Evolutionary conservation across 2,113 vertebrate genomes (phyloP), one percentile per base, ranked within the genome.

Genomic region (Manacus vitellinus): DNA sequence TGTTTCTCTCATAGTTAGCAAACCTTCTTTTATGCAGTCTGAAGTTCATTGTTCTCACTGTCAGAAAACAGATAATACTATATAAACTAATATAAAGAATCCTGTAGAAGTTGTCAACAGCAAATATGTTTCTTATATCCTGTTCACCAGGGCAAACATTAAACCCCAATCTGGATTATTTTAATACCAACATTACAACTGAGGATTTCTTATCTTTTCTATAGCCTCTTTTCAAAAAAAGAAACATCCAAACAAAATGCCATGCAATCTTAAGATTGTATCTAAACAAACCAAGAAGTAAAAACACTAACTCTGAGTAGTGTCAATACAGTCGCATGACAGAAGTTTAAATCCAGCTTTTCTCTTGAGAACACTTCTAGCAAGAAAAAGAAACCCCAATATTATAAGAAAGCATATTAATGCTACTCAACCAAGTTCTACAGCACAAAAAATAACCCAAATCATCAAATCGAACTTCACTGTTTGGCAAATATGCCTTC

Each of bases 291-390:
- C 25, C 39, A 78, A 71, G 21, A 37, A 65, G 6, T 52, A 79
- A 73, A 56, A 75, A 2, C 44, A 82, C 58, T 58, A 49, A 68
- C 49, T 73, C 54, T n/a, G 49, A 59, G 24, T 28, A 58, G 17
- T 27, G 24, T 58, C 31, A 66, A 8, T 30, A 46, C 18, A 73
- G n/a, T 43, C 24, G 51, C 28, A 46, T 17, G 18, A 41, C 41
- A 86, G 54, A 92, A 85, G 54, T 58, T 88, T 70, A 88, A 59
- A 76, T 56, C 15, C 51, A 85, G 30, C 12, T 88, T 83, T 88
- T 90, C 54, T 94, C 51, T 49, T 41, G n/a, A 22, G 51, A 93
- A 56, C 8, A 14, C 12, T 70, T 76, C 15, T 30, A 76, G 44
- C 44, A 82, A 54, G 27, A 13, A 52, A 54, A 54, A 47, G 70